Percentiles rank a stretch among this genome's conserved stretches.
Conservation (phyloP, 2,888 invertebrate genomes). For the Cephus pulcher region DNA sequence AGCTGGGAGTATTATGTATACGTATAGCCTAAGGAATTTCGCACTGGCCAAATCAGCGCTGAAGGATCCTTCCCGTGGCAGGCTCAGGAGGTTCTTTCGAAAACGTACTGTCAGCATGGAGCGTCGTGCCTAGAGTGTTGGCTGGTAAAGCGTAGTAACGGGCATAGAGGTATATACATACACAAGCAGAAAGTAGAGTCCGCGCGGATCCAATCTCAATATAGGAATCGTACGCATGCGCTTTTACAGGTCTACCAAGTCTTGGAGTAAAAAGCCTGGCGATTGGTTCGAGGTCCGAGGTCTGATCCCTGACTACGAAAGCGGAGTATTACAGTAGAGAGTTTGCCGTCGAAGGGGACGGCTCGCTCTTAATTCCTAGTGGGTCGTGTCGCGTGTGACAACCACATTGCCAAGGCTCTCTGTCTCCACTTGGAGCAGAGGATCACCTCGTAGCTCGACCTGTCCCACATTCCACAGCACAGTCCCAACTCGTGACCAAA, state of each 20-base stretch:
- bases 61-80: neutral
- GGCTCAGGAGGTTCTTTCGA: neutral
- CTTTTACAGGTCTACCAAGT: neutral
- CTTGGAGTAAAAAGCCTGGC: neutral
- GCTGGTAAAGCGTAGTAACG: neutral
- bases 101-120: neutral
- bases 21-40: neutral
- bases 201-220: neutral
- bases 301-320: neutral
- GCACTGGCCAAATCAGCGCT: neutral
- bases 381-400: neutral
- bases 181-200: neutral
- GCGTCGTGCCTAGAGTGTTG: neutral
- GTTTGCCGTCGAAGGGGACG: neutral
- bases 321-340: neutral
- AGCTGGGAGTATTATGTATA: neutral
- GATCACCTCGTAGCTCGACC: neutral
- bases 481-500: neutral
- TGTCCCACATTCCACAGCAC: neutral
- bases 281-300: neutral
- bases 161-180: neutral
- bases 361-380: neutral
- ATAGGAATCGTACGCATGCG: neutral
- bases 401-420: neutral
- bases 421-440: neutral